phyloP scores from a whole-genome alignment of 2,888 invertebrate species.

The Loripinus fragilis region DNA sequence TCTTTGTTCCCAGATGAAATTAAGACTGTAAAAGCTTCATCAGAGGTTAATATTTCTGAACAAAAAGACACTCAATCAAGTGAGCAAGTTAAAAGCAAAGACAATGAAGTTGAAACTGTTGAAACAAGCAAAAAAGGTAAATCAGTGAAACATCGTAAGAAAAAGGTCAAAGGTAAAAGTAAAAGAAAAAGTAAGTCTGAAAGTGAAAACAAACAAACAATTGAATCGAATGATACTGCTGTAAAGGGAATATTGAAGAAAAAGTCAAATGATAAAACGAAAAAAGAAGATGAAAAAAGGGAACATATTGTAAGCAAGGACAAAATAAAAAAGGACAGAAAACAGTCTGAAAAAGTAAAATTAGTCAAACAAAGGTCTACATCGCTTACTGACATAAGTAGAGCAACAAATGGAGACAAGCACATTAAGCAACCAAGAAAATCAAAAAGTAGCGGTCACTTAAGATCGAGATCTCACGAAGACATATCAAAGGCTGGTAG shows the following conservation, averaged over 20 bases:
- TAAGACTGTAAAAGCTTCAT: not conserved
- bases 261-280: not conserved
- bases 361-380: not conserved
- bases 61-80: not conserved
- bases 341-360: not conserved
- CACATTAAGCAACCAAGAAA: not conserved
- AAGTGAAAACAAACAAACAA: not conserved
- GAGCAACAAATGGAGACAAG: not conserved
- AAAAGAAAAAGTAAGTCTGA: not conserved
- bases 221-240: not conserved
- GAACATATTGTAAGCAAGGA: not conserved
- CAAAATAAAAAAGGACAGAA: not conserved
- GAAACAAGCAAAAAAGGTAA: not conserved
- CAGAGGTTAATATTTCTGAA: not conserved
- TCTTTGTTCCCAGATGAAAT: not conserved
- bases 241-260: not conserved
- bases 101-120: not conserved
- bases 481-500: not conserved
- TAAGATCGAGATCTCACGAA: not conserved
- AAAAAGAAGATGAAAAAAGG: not conserved
- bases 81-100: constrained; percentile 1
- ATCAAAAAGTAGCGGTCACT: not conserved
- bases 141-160: not conserved
- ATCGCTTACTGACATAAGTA: not conserved
- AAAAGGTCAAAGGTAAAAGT: not conserved